Evolutionary conservation across 1,140 invertebrate species (phyloP).

Genomic region (Tetraneura akinire): DNA sequence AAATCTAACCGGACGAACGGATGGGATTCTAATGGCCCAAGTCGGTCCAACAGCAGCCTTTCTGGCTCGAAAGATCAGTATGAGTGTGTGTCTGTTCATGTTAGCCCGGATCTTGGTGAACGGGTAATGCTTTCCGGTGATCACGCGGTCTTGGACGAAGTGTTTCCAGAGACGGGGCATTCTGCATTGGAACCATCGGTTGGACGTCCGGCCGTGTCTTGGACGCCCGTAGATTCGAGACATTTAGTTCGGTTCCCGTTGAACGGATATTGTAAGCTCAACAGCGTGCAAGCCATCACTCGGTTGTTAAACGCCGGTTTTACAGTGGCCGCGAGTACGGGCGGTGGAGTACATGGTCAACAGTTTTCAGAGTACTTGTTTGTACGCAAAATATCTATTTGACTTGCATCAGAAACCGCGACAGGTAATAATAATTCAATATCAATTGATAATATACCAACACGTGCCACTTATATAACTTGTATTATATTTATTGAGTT

Average conservation of each 20-base stretch:
- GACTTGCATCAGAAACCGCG: neutral
- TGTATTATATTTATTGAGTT: neutral
- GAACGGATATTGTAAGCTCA: conserved; percentile 90
- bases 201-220: conserved; percentile 75
- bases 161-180: conserved; percentile 85
- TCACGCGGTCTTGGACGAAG: conserved; percentile 74
- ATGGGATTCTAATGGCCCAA: conserved; percentile 21
- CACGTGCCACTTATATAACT: neutral
- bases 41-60: conserved; percentile 54
- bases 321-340: conserved; percentile 78
- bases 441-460: neutral
- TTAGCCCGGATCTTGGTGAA: conserved; percentile 86
- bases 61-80: conserved; percentile 62
- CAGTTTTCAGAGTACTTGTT: conserved; percentile 92
- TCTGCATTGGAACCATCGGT: conserved; percentile 83
- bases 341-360: conserved; percentile 86
- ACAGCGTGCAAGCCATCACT: conserved; percentile 86
- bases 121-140: conserved; percentile 83
- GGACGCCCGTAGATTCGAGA: conserved; percentile 80
- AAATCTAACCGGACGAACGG: conserved; percentile 26
- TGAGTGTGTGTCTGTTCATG: conserved; percentile 84
- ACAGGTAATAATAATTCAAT: neutral
- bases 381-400: conserved; percentile 61
- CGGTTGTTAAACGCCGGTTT: conserved; percentile 84
- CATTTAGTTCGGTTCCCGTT: conserved; percentile 88